Base-by-base conservation (phyloP, 2,797 vertebrate species). In the Sylvia borin region DNA sequence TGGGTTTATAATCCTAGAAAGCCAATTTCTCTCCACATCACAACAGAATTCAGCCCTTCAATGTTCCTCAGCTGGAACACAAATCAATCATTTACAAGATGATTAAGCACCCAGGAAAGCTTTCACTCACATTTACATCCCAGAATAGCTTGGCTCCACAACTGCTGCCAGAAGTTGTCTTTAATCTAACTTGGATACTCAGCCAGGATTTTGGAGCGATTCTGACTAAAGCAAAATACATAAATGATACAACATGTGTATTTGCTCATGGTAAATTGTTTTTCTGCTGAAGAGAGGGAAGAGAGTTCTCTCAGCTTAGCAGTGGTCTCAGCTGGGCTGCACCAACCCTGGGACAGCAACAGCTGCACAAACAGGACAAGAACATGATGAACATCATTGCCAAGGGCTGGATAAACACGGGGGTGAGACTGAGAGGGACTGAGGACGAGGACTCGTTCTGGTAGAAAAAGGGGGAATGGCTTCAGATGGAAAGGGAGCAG, bases 401-500 rank as follows among this genome's bases (percentile, higher is more conserved):
- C 42, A 19, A 3, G 16, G 58, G 58, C 42, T 3, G 32, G 54
- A 20, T 10, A 31, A 80, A 60, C 31, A 24, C 3, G 0, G 19
- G 2, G 2, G 15, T 7, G 25, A 24, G 22, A 7, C 54, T 7
- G 57, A 58, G 54, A 14, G 27, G 43, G 19, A 24, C n/a, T 10
- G 15, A 34, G 40, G 29, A 31, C 3, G 5, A 26, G 38, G 16
- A n/a, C 5, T 8, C 2, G 5, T 2, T 5, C 2, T 10, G 60
- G 10, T 5, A 20, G 17, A 10, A 15, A 8, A 21, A 7, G 10
- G 19, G 8, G 36, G 13, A 17, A 26, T 4, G 10, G 47, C 21
- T 66, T 20, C 40, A 34, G 34, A 25, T 12, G 5, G 45, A 21
- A 25, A 60, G 16, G 34, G 25, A 43, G 20, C 16, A 40, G 45